Evolutionary conservation across 2,113 vertebrate species (phyloP), one percentile per base, ranked within the genome.

Genomic region (Oplegnathus fasciatus): DNA sequence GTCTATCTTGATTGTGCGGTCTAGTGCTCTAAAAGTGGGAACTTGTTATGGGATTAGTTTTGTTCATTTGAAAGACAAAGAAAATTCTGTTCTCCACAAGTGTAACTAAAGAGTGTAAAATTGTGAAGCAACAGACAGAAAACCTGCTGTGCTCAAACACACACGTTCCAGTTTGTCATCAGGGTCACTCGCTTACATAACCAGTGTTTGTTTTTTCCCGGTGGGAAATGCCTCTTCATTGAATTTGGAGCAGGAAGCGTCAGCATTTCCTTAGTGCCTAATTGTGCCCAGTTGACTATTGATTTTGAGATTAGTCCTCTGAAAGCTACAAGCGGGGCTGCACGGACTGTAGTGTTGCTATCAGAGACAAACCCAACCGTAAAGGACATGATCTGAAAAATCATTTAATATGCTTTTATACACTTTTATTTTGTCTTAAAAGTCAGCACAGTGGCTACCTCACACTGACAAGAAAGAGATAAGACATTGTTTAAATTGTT

Each of bases 251-350:
- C 74, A 80, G 58, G 76, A 80, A 75, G 46, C 0, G 9, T 54
- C 32, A 44, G 67, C 15, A 46, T 67, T 87, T 88, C 72, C 60
- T 37, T n/a, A 26, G 69, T 3, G 48, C 62, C 69, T 79, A 64
- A 66, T 78, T 86, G 68, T 72, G 26, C 82, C 64, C 71, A 86
- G 61, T 37, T 34, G 8, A 46, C 64, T 78, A 75, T 84, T 84
- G 83, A 88, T 89, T 78, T 82, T 26, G 2, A 76, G 73, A 89
- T 82, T 81, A 82, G 55, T 54, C 40, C 15, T 50, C n/a, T 37
- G 30, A 50, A 71, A 65, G 50, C 58, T 66, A 26, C 37, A 60
- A 40, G 0, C 48, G 9, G 6, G 42, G 17, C 76, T 50, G 66
- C 5, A 14, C 32, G 50, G 67, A 17, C 55, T 68, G 46, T 5